Evolutionary conservation across 2,888 invertebrate species (phyloP).

Genomic region (Nomada goodeniana): DNA sequence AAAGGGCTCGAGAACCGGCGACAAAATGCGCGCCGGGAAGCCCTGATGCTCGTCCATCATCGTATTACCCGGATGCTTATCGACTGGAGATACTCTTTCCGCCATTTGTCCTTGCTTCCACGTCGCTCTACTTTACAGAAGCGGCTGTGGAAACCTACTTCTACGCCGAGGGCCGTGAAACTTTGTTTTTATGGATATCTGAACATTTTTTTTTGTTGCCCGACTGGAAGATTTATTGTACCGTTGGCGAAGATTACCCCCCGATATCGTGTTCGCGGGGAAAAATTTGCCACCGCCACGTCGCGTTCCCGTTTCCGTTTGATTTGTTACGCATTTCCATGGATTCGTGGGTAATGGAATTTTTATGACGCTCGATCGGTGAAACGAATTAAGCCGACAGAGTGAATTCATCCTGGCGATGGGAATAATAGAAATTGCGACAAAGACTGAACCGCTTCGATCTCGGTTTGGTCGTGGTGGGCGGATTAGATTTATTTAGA

Average conservation of each 20-base stretch:
- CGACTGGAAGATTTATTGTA: no score
- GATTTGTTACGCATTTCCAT: conserved; percentile 28
- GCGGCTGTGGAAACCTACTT: not conserved
- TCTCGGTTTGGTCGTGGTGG: not conserved
- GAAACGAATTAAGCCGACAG: conserved; percentile 12
- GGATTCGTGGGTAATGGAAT: conserved; percentile 18
- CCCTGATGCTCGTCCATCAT: conserved; percentile 48
- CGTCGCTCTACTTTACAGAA: not conserved
- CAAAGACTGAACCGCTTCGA: not conserved
- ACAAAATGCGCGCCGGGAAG: conserved; percentile 30
- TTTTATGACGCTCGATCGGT: conserved; percentile 28
- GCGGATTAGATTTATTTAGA: no score
- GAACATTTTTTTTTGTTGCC: not conserved
- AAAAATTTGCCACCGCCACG: no score
- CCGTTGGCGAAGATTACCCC: no score
- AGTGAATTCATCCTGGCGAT: not conserved
- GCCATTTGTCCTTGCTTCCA: conserved; percentile 13
- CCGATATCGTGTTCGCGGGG: no score
- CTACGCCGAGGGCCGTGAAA: not conserved
- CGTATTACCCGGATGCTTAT: conserved; percentile 49
- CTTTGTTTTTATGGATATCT: not conserved
- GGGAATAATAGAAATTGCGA: conserved; percentile 5
- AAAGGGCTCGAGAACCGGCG: conserved; percentile 22
- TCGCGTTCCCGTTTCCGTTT: not conserved
- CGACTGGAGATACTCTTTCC: conserved; percentile 40